Conservation (phyloP, 2,888 invertebrate genomes). For the Diploptera punctata region DNA sequence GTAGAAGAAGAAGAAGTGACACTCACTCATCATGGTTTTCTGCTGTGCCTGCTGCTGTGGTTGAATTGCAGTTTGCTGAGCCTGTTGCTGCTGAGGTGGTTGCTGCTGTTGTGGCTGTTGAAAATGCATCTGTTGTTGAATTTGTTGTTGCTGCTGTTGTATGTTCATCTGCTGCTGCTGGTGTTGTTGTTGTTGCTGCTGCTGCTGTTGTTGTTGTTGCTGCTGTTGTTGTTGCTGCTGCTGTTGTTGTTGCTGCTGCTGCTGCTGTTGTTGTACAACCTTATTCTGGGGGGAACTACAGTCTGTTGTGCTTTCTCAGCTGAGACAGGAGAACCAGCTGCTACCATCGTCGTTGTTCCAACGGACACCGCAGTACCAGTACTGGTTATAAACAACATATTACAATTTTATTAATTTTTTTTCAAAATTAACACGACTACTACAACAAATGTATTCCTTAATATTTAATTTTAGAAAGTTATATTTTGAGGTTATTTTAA, state of each 20-base stretch:
- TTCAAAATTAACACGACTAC: no score
- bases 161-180: constrained; percentile 49
- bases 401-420: no score
- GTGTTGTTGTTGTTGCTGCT: constrained; percentile 51
- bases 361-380: constrained; percentile 30
- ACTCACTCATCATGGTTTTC: constrained; percentile 39
- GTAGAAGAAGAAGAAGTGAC: no score
- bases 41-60: constrained; percentile 44
- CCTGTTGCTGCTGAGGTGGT: constrained; percentile 48
- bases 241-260: constrained; percentile 52
- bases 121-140: constrained; percentile 50
- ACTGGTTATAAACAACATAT: constrained; percentile 38
- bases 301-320: constrained; percentile 61
- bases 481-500: no score
- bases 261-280: constrained; percentile 45
- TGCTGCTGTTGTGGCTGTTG: constrained; percentile 49
- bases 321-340: constrained; percentile 62
- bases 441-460: no score
- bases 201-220: constrained; percentile 48
- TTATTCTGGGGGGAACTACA: constrained; percentile 51
- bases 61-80: constrained; percentile 50
- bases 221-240: constrained; percentile 56
- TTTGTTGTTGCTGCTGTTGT: constrained; percentile 44
- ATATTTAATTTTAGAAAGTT: no score
- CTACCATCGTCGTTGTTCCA: constrained; percentile 26